Conservation (phyloP, 2,797 vertebrate species). For the Apodemus agrarius region DNA sequence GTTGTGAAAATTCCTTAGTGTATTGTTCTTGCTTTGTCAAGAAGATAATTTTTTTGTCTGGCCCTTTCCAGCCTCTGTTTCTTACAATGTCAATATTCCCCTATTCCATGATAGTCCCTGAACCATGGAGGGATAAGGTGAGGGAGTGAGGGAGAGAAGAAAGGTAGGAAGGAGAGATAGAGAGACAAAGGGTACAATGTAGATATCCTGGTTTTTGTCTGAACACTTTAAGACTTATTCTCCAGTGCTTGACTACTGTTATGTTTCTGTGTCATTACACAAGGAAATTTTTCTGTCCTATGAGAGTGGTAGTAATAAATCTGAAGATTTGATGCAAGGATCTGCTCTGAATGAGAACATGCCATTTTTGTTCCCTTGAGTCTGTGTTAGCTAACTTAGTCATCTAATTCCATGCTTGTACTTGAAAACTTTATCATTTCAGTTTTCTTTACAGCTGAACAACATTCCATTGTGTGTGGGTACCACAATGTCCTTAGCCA, state of each 20-base stretch:
- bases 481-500: too few relatives aligned
- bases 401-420: too few relatives aligned
- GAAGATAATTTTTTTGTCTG: background rate
- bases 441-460: too few relatives aligned
- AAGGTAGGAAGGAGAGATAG: background rate
- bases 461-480: too few relatives aligned
- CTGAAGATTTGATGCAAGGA: background rate
- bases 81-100: background rate
- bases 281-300: background rate
- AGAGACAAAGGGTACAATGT: background rate
- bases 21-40: too few relatives aligned
- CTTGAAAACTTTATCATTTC: too few relatives aligned
- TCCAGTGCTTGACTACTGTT: too few relatives aligned
- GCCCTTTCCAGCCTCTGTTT: background rate
- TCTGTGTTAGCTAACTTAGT: too few relatives aligned
- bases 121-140: background rate
- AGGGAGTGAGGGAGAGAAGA: background rate
- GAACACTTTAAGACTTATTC: background rate
- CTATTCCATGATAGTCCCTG: background rate
- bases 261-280: background rate
- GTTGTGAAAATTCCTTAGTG: too few relatives aligned
- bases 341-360: background rate
- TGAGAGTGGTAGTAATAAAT: background rate
- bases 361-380: too few relatives aligned
- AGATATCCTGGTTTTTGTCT: background rate